phyloP scores from a whole-genome alignment of 2,888 invertebrate genomes.

The Listrodromus nycthemerus region DNA sequence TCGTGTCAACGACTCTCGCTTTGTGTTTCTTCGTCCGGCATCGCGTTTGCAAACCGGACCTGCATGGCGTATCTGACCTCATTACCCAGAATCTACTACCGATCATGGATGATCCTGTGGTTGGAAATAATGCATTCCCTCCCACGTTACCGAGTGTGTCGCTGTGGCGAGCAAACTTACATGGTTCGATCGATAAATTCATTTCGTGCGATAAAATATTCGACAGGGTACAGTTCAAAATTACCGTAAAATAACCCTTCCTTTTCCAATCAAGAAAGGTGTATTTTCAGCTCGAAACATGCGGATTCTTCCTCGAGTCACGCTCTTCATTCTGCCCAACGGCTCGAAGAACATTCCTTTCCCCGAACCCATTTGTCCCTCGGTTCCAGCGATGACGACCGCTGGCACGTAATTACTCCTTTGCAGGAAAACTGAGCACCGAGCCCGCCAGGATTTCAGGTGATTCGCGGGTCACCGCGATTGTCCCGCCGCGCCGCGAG shows the following conservation, averaged over 20 bases:
- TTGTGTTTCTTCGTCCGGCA: conserved; percentile 13
- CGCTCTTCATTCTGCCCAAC: not conserved
- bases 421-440: conserved; percentile 20
- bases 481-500: conserved; percentile 51
- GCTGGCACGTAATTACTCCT: conserved; percentile 80
- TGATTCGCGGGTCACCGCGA: not conserved
- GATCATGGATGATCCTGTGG: not conserved
- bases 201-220: not conserved
- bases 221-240: not conserved
- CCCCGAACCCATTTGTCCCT: conserved; percentile 82
- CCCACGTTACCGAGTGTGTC: not conserved
- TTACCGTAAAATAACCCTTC: not conserved
- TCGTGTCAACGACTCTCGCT: conserved; percentile 58
- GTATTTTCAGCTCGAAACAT: not conserved
- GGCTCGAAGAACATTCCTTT: conserved; percentile 24
- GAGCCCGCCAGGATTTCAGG: conserved; percentile 3
- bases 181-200: not conserved
- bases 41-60: conserved; percentile 3
- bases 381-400: conserved; percentile 86
- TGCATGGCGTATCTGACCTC: conserved; percentile 42
- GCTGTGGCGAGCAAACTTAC: not conserved
- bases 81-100: not conserved
- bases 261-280: not conserved
- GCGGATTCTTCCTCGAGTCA: not conserved
- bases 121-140: not conserved